Evolutionary conservation across 2,888 invertebrate species (phyloP).

Genomic region (Uloborus plumipes): DNA sequence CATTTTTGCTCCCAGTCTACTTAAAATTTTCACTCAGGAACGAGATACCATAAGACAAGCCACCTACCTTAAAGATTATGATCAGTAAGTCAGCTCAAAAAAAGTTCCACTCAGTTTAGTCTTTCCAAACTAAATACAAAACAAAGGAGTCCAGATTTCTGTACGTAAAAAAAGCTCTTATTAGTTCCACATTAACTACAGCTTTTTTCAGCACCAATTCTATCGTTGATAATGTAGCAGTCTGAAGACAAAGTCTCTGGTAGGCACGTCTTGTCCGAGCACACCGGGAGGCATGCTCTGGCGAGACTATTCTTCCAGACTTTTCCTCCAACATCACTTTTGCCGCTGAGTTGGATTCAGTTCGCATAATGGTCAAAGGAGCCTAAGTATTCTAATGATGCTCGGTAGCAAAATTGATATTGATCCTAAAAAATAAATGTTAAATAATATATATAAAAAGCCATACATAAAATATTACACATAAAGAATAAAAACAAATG

Average conservation of each 20-base stretch:
- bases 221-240: conserved; percentile 9
- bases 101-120: too few species aligned
- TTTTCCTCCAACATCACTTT: not conserved
- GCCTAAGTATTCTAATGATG: conserved; percentile 97
- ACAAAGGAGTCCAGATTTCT: too few species aligned
- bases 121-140: too few species aligned
- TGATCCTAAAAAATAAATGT: conserved; percentile 78
- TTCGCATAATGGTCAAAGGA: conserved; percentile 91
- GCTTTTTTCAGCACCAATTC: conserved; percentile 44
- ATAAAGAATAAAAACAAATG: too few species aligned
- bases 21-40: conserved; percentile 40
- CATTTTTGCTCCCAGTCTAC: conserved; percentile 14
- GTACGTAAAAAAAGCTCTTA: too few species aligned
- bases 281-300: conserved; percentile 40
- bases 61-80: not conserved
- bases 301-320: conserved; percentile 32
- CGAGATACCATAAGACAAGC: conserved; percentile 44
- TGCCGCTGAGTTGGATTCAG: conserved; percentile 33
- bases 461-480: not conserved
- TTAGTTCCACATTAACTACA: too few species aligned
- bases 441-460: too few species aligned
- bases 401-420: conserved; percentile 99
- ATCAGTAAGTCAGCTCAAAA: too few species aligned
- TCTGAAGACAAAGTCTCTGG: not conserved
- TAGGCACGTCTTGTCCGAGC: conserved; percentile 41